Percentiles rank a stretch among this genome's conserved stretches.
These are phyloP conservation scores for Phalacrocorax carbo DNA, from an alignment of 2,113 vertebrate genomes.

Conservation along the genomic window DNA sequence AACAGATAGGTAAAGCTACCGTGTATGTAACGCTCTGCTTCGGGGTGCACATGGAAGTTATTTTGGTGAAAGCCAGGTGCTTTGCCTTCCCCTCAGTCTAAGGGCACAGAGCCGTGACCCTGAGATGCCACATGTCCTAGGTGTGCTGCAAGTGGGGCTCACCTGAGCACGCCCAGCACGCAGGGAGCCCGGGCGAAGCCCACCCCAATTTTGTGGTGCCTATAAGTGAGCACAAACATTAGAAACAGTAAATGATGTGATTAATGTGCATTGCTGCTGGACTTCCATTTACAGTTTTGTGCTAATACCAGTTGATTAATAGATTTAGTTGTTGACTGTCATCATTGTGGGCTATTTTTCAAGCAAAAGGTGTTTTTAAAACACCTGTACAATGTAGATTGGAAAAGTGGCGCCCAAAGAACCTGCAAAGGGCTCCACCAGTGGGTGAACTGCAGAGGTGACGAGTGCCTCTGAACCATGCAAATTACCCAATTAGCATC, in stretches of 20 bases:
- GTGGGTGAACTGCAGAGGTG: background rate
- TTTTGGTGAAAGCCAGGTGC: background rate
- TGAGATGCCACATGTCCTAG: background rate
- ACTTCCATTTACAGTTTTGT: background rate
- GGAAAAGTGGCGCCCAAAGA: background rate
- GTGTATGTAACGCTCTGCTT: background rate
- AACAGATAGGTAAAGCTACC: background rate
- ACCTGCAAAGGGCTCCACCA: background rate
- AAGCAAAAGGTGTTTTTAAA: background rate
- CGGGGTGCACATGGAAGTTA: background rate
- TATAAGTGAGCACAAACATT: background rate
- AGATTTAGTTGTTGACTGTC: background rate
- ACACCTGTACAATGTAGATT: background rate
- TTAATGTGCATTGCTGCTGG: background rate
- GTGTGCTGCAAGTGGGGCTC: background rate
- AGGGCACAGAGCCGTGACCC: background rate
- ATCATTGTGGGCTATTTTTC: background rate
- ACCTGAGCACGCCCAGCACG: rapidly evolving
- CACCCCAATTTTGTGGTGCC: background rate
- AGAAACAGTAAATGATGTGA: background rate
- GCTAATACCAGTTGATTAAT: background rate
- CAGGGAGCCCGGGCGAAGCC: background rate
- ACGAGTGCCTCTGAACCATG: background rate
- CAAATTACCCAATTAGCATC: background rate
- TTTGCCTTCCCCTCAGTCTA: background rate